Conservation (phyloP, 2,888 invertebrate genomes). For the Clostera curtula region DNA sequence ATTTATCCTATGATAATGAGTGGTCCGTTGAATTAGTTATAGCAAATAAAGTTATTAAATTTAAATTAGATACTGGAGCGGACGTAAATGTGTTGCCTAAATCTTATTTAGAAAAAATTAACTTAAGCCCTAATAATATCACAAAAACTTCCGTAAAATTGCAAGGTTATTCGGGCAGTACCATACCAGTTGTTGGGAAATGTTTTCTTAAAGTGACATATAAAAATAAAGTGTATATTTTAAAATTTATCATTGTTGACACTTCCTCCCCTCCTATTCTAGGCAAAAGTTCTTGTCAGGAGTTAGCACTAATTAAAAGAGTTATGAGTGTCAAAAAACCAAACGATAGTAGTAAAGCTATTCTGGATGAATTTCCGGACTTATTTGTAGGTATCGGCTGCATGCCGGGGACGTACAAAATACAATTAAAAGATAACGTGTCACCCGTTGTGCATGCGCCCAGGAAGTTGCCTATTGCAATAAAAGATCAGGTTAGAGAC, state of each 20-base stretch:
- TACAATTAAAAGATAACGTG: conserved; percentile 6
- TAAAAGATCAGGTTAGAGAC: conserved; percentile 12
- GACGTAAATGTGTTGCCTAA: conserved; percentile 17
- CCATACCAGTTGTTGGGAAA: conserved; percentile 11
- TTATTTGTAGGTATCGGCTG: conserved; percentile 2
- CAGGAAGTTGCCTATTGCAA: conserved; percentile 15
- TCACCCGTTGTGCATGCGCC: conserved; percentile 17
- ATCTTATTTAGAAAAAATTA: conserved; percentile 2
- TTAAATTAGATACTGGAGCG: conserved; percentile 19
- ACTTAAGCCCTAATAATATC: conserved; percentile 7
- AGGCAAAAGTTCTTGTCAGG: conserved; percentile 11
- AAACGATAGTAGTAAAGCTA: not conserved
- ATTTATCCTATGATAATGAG: conserved; percentile 4
- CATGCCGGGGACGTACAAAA: conserved; percentile 7
- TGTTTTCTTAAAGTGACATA: conserved; percentile 11
- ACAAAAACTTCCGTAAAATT: conserved; percentile 6
- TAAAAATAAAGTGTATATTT: conserved; percentile 8
- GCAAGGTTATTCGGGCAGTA: conserved; percentile 12
- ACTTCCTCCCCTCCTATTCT: conserved; percentile 10
- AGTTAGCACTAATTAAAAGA: conserved; percentile 12
- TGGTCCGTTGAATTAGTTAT: conserved; percentile 12
- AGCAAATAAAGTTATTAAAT: conserved; percentile 7
- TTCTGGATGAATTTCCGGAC: conserved; percentile 8
- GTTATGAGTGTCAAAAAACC: not conserved
- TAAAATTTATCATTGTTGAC: conserved; percentile 13